Evolutionary conservation across 2,113 vertebrate genomes (phyloP), one percentile per base, ranked within the genome.

Genomic region (Poeciliopsis retropinna): DNA sequence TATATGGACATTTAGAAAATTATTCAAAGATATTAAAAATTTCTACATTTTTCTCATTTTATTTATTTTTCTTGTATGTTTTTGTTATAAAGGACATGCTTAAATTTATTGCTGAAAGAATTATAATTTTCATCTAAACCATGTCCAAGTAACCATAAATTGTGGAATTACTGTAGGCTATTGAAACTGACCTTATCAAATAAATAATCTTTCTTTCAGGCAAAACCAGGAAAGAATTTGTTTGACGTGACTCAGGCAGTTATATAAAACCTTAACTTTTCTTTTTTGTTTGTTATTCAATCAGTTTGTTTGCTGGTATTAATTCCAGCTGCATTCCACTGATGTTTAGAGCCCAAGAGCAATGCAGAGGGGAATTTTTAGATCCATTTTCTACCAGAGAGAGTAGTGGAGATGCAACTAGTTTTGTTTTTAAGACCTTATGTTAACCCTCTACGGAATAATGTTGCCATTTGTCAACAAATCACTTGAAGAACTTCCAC

Each of bases 371-470:
- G 27, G 27, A 70, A 37, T 80, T 73, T 39, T 78, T 51, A 60
- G 60, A 63, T 72, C 68, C 54, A 51, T 41, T 31, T 22, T 32
- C 51, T 73, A n/a, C 72, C 75, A 67, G 70, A 85, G 76, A 67
- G 51, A 66, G 22, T 7, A 14, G 7, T 31, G 30, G 31, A 72
- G 61, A 79, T 60, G 60, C 34, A 63, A 76, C 63, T 67, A 69
- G 63, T 44, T 72, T 67, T 37, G 60, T 57, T 31, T 27, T 22
- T 14, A 39, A 25, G 44, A 74, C 15, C 32, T 57, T 75, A 25
- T 78, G 39, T 81, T 73, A 34, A 34, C 8, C 32, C 32, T 34
- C 32, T 34, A 34, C 9, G 32, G 32, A 0, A 34, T 8, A 32
- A 32, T 32, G 32, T 32, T 32, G 32, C 32, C 32, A 32, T 34